Conservation (phyloP, 2,888 invertebrate species). For the Baccha elongata region DNA sequence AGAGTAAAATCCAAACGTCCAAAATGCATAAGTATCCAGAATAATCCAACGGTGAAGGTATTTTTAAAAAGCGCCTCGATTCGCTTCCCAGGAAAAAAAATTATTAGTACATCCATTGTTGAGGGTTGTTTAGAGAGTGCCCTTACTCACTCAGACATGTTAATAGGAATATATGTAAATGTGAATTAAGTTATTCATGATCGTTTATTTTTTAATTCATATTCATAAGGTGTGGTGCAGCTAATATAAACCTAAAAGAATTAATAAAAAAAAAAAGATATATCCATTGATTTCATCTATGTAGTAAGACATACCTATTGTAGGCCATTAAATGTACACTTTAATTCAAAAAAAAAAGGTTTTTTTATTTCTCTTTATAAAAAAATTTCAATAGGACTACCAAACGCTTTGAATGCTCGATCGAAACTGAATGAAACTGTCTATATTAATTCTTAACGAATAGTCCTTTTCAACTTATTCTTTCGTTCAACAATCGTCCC, state of each 20-base stretch:
- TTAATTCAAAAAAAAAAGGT: too few species aligned
- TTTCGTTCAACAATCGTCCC: too few species aligned
- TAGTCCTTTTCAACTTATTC: too few species aligned
- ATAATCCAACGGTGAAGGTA: slow-evolving; percentile 13
- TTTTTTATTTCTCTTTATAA: too few species aligned
- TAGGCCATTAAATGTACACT: too few species aligned
- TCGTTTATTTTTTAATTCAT: too few species aligned
- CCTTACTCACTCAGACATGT: slow-evolving; percentile 10
- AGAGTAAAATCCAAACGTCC: not conserved
- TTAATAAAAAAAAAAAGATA: not conserved
- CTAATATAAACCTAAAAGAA: not conserved
- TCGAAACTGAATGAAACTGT: too few species aligned
- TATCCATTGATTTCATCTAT: not conserved
- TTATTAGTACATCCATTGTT: slow-evolving; percentile 15
- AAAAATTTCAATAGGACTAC: too few species aligned
- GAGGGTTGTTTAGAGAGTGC: slow-evolving; percentile 22
- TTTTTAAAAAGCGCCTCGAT: slow-evolving; percentile 17
- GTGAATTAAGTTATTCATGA: not conserved
- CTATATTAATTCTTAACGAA: too few species aligned
- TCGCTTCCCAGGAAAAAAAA: slow-evolving; percentile 19
- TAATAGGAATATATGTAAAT: too few species aligned
- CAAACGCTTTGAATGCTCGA: too few species aligned
- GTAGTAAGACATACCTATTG: not conserved
- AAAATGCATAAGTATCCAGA: not conserved
- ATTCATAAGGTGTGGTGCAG: not conserved